Evolutionary conservation across 2,113 vertebrate species (phyloP).

Genomic region (Odontophorus gujanensis): DNA sequence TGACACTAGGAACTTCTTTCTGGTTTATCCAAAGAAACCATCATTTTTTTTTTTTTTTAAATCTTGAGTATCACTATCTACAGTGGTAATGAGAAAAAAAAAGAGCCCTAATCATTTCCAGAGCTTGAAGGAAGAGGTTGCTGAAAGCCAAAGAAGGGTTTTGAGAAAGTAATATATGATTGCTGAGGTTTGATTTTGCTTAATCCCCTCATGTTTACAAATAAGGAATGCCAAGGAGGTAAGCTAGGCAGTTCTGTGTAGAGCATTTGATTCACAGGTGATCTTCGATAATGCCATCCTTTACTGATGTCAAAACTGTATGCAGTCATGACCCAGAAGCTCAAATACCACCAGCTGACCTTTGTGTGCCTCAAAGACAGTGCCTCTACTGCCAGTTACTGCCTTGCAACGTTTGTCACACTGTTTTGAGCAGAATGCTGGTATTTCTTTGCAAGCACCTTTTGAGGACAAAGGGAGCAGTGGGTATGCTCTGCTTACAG

Average conservation of each 20-base stretch:
- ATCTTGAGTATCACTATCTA: slow-evolving; percentile 17
- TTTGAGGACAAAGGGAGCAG: background rate
- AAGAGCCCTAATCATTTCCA: slow-evolving; percentile 54
- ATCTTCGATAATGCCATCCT: background rate
- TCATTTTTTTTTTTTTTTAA: background rate
- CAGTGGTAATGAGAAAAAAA: slow-evolving; percentile 10
- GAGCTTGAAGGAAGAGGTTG: background rate
- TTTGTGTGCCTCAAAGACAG: background rate
- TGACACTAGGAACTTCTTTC: slow-evolving; percentile 32
- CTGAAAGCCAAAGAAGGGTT: background rate
- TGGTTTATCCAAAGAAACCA: background rate
- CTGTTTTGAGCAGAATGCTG: background rate
- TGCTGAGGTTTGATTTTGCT: background rate
- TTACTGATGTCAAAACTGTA: background rate
- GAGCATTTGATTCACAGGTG: background rate
- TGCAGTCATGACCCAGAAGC: background rate
- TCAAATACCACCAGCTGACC: background rate
- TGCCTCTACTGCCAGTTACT: background rate
- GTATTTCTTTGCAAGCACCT: background rate
- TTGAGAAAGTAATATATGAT: background rate
- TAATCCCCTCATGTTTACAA: background rate
- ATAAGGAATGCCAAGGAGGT: background rate
- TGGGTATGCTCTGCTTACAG: background rate
- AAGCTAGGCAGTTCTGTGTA: background rate
- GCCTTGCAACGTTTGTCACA: background rate